Evolutionary conservation across 53 echinoderm and acorn worm genomes (phyloP), one percentile per base, ranked within the genome.

Genomic region (Astropecten irregularis): DNA sequence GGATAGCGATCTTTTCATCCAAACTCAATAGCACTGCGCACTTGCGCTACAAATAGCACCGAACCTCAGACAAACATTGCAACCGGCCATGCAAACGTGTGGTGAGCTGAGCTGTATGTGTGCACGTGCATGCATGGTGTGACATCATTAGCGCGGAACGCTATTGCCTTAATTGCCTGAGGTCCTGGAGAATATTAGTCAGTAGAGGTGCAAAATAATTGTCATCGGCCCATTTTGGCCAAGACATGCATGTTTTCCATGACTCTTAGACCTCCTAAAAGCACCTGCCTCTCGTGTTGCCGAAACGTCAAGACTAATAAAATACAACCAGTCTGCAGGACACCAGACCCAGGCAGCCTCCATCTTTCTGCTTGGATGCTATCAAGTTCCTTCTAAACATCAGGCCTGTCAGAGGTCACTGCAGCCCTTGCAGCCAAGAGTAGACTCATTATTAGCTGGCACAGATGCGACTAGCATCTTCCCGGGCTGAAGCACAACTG

Each of bases 211-310:
- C 50, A 21, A 49, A 9, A 25, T 84, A 15, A 40, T 84, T 4
- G 46, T 84, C 14, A 54, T 81, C 15, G 65, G 19, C 20, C 66
- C 66, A 39, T 64, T 73, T 5, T 86, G 86, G 86, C 49, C 76
- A 8, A n/a, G 40, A 32, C 64, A 76, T 5, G 13, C 50, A 5
- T 86, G 51, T 51, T 85, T 46, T 1, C 60, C 54, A n/a, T 1
- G 46, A 19, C 49, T 61, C 18, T 40, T 85, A 7, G 31, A 44
- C 19, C 58, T 58, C 25, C 74, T 73, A 21, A n/a, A n/a, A 16
- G 20, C 30, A 27, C 30, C 0, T 1, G 1, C 49, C 61, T 13
- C 2, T 74, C 26, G 16, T 40, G 2, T 35, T 85, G 5, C 60
- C 47, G 13, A 1, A 11, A 9, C 23, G 32, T 22, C 33, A 14